A percentile compares a stretch with the other conserved stretches of the same genome.
Conservation (phyloP, 92 coral and sea anemone species). For the Phenganax stokvisi region DNA sequence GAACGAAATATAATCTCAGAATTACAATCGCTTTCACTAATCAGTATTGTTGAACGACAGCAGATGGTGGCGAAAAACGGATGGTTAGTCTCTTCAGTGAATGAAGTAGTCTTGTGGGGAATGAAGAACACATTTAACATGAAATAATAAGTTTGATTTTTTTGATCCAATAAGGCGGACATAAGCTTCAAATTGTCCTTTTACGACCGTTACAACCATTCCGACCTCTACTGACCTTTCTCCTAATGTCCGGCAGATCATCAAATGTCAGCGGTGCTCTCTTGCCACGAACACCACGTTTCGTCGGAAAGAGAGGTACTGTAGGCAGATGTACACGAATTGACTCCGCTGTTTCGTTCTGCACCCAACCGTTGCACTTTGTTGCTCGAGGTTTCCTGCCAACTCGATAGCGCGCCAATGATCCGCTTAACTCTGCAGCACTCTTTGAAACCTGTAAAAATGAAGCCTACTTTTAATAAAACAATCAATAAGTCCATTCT, state of each 20-base stretch:
- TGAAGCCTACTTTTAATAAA: background rate
- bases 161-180: too few species aligned
- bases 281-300: slow-evolving; percentile 29
- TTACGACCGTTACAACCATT: too few species aligned
- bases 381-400: slow-evolving; percentile 27
- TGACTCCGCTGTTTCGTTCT: slow-evolving; percentile 64
- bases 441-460: slow-evolving; percentile 32
- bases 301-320: slow-evolving; percentile 48
- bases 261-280: slow-evolving; percentile 59
- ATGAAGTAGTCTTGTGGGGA: too few species aligned
- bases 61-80: too few species aligned
- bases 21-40: too few species aligned
- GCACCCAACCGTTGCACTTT: slow-evolving; percentile 72
- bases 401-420: slow-evolving; percentile 20
- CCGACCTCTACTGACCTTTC: slow-evolving; percentile 54
- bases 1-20: background rate
- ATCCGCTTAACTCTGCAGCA: slow-evolving; percentile 26
- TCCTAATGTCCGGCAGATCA: slow-evolving; percentile 78
- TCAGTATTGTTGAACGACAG: too few species aligned
- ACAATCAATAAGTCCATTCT: too few species aligned
- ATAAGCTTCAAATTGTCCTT: background rate
- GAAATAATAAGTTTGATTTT: too few species aligned
- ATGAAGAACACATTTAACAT: too few species aligned
- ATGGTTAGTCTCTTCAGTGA: too few species aligned
- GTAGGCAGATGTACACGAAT: slow-evolving; percentile 67